Percentiles rank a stretch among this genome's conserved stretches.
Conservation (phyloP, 1,140 invertebrate genomes). For the Caenorhabditis tropicalis region DNA sequence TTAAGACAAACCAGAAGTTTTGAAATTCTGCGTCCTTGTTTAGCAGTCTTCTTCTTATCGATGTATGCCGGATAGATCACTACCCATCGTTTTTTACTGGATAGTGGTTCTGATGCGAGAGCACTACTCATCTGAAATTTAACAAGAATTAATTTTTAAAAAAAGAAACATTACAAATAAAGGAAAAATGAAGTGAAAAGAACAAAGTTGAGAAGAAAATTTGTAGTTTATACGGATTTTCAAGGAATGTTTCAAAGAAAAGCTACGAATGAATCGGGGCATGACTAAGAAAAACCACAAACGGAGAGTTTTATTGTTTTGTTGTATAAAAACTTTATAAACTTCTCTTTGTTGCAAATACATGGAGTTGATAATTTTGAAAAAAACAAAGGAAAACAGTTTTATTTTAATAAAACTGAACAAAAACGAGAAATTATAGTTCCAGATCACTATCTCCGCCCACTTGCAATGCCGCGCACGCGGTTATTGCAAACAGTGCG, state of each 20-base stretch:
- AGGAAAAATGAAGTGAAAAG: neutral
- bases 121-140: neutral
- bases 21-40: constrained; percentile 83
- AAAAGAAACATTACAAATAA: neutral
- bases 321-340: too few relatives aligned
- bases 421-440: neutral
- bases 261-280: too few relatives aligned
- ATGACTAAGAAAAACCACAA: too few relatives aligned
- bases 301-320: too few relatives aligned
- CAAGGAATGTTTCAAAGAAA: too few relatives aligned
- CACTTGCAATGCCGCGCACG: neutral
- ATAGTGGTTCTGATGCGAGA: constrained; percentile 53
- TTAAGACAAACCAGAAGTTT: constrained; percentile 78
- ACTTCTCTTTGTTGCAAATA: too few relatives aligned
- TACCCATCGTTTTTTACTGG: constrained; percentile 80
- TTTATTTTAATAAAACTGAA: neutral
- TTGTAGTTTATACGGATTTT: too few relatives aligned
- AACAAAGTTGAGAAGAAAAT: too few relatives aligned
- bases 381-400: neutral
- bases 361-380: too few relatives aligned
- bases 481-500: neutral
- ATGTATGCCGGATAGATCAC: constrained; percentile 95
- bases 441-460: constrained; percentile 17
- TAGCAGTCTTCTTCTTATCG: constrained; percentile 88
- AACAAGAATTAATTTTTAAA: neutral